Evolutionary conservation across 2,888 invertebrate species (phyloP).

Genomic region (Melinaea marsaeus): DNA sequence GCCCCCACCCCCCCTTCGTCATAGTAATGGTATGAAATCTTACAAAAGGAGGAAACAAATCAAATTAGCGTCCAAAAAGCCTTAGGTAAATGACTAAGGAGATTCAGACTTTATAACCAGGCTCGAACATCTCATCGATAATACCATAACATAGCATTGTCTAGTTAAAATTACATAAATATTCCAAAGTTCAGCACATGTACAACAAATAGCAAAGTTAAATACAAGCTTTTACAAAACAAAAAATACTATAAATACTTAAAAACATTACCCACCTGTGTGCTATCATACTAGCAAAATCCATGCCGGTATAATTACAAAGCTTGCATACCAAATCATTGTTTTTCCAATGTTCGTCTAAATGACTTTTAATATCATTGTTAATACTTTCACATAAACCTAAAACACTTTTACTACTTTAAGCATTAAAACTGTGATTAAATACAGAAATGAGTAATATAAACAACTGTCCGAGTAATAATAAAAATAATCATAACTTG

Average conservation of each 20-base stretch:
- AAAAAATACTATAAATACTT: neutral
- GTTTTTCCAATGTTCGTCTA: slow-evolving; percentile 45
- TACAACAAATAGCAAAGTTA: neutral
- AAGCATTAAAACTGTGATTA: neutral
- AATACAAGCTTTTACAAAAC: neutral
- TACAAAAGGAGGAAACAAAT: no score
- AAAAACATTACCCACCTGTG: slow-evolving; percentile 44
- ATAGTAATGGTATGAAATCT: no score
- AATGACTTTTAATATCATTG: slow-evolving; percentile 37
- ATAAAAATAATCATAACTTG: no score
- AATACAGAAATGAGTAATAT: neutral
- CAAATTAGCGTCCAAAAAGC: no score
- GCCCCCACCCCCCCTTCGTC: no score
- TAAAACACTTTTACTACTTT: slow-evolving; percentile 28
- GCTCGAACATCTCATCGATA: no score
- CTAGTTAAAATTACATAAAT: no score
- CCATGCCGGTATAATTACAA: slow-evolving; percentile 50
- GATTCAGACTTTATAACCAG: no score
- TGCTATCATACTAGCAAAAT: slow-evolving; percentile 49
- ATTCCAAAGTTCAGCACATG: no score
- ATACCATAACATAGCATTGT: no score
- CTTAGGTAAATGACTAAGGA: no score
- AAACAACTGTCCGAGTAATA: no score
- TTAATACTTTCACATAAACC: slow-evolving; percentile 41
- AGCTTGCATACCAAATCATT: slow-evolving; percentile 48